Evolutionary conservation across 2,797 vertebrate species (phyloP).

Genomic region (Sorex maritimensis): DNA sequence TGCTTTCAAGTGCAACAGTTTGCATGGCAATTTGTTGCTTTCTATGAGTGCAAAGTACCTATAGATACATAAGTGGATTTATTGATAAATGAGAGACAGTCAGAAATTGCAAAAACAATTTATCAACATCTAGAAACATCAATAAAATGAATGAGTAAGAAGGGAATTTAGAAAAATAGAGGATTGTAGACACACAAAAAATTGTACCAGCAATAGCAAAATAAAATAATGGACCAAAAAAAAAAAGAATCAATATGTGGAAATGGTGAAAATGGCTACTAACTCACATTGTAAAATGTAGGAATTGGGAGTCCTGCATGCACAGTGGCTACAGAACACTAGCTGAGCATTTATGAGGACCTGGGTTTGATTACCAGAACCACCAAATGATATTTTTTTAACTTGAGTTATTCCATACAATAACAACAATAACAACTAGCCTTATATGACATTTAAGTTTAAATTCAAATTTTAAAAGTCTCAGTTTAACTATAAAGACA

Average conservation of each 20-base stretch:
- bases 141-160: neutral
- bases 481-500: no score
- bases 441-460: neutral
- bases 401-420: neutral
- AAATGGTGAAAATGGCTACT: slow-evolving; percentile 13
- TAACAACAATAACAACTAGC: neutral
- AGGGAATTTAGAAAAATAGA: neutral
- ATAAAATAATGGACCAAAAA: slow-evolving; percentile 7
- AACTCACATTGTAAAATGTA: slow-evolving; percentile 8
- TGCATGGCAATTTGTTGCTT: neutral
- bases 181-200: neutral
- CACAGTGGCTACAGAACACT: no score
- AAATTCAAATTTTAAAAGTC: slow-evolving; percentile 3
- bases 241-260: slow-evolving; percentile 6
- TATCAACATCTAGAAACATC: slow-evolving; percentile 30
- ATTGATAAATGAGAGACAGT: no score
- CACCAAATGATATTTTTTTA: no score
- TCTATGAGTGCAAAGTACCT: neutral
- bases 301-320: neutral
- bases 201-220: neutral
- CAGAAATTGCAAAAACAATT: neutral
- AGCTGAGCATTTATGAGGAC: no score
- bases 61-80: neutral
- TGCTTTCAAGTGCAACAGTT: slow-evolving; percentile 38
- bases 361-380: no score